Evolutionary conservation across 1,140 invertebrate genomes (phyloP).

Genomic region (Eupristina koningsbergeri): DNA sequence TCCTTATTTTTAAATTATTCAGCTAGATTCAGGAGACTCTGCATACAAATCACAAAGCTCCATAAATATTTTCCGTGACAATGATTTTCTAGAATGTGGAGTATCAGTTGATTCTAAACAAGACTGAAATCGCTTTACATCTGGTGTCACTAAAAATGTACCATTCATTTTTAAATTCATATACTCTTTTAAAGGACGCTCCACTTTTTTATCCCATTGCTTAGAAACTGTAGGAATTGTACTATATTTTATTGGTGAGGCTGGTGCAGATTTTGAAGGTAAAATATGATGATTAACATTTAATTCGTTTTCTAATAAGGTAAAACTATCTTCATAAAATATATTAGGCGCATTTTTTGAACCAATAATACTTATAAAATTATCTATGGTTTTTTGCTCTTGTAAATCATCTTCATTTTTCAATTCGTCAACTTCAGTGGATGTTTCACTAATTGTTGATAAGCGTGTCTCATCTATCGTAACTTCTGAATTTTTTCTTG

Average conservation of each 20-base stretch:
- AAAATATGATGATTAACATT: slow-evolving; percentile 30
- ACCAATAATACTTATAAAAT: neutral
- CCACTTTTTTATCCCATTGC: slow-evolving; percentile 44
- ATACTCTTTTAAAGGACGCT: slow-evolving; percentile 56
- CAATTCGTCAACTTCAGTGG: slow-evolving; percentile 34
- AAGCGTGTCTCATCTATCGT: slow-evolving; percentile 30
- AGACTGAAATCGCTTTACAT: slow-evolving; percentile 52
- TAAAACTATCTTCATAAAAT: slow-evolving; percentile 48
- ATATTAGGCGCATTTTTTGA: slow-evolving; percentile 24
- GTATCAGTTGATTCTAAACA: slow-evolving; percentile 29
- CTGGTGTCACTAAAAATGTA: slow-evolving; percentile 59
- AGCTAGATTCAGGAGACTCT: slow-evolving; percentile 53
- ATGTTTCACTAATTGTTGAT: slow-evolving; percentile 49
- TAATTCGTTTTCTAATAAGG: slow-evolving; percentile 37
- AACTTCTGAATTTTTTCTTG: slow-evolving; percentile 24
- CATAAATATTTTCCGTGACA: slow-evolving; percentile 56
- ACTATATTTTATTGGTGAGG: slow-evolving; percentile 24
- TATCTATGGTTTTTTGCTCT: slow-evolving; percentile 30
- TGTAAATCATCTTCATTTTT: slow-evolving; percentile 9
- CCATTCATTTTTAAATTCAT: slow-evolving; percentile 58
- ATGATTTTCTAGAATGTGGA: slow-evolving; percentile 39
- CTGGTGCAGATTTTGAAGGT: slow-evolving; percentile 29
- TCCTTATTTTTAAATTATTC: too few species aligned
- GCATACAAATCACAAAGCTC: slow-evolving; percentile 58
- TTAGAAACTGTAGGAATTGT: neutral